Evolutionary conservation across 1,140 invertebrate species (phyloP), one percentile per base, ranked within the genome.

Genomic region (Pygmarrhopalites habei): DNA sequence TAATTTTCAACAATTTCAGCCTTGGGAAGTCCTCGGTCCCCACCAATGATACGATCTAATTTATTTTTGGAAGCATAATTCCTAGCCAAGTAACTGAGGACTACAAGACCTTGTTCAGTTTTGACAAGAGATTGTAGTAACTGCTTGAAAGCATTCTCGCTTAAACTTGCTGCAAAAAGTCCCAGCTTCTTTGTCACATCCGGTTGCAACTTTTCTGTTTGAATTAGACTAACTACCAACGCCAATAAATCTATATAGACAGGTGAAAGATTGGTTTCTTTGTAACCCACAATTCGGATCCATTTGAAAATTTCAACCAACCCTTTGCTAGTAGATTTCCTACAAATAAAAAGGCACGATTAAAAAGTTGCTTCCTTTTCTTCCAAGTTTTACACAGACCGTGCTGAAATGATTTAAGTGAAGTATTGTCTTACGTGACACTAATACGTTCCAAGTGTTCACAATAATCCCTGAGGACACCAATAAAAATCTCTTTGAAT

Each of bases 1-100:
- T 92, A 89, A 43, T 79, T 73, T 35, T 91, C 87, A 15, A 91
- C 72, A 71, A 88, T 81, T 63, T 78, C 79, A 17, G 73, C 74
- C 84, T 86, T 72, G 44, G 72, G 19, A 14, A 28, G 19, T 1
- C 15, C n/a, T 21, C 41, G 44, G 5, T 49, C 32, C 2, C 21
- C 21, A 21, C 46, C 44, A 5, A 32, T 2, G 17, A 66, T 26
- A 2, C 10, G 2, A 25, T 47, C 52, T 2, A 58, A 14, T 17
- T 57, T 58, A 21, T 41, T 41, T 17, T 41, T 29, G 21, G 41
- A 17, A 14, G 14, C 28, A 12, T 30, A 15, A 7, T 60, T 14
- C 2, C 55, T 5, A 14, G 26, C 29, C 2, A 59, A 3, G 19
- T 35, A 51, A 12, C 63, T 52, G 7, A 65, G 51, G 17, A 47